Base-by-base conservation (phyloP, 2,888 invertebrate genomes). In the Cephus spinipes region DNA sequence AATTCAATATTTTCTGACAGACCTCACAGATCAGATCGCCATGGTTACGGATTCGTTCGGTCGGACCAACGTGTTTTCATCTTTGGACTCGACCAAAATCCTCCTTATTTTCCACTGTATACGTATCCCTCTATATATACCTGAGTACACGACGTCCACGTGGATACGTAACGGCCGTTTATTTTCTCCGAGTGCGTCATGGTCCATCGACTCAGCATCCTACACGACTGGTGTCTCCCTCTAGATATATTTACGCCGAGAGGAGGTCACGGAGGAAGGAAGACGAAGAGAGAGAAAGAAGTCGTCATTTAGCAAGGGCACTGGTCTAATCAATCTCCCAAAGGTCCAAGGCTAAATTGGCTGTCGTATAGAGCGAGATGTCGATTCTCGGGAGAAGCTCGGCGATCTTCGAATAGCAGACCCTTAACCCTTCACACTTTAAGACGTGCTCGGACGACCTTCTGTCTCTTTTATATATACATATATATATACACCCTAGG, bases 1-100 rank as follows among this genome's bases (percentile, higher is more conserved):
- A 78, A 83, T 82, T 81, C 81, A 80, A 82, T 83, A 82, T 83
- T 82, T 83, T 74, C 79, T 76, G 68, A 76, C 75, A 79, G 82
- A 83, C 79, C 77, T 82, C 80, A 80, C 79, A 75, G 69, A 76
- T 79, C 76, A 73, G 71, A 83, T 83, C 81, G 75, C 81, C 82
- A 84, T 85, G 82, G 84, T 84, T 86, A 84, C 85, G 81, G 82
- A 82, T 81, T 82, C 85, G 83, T 55, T 55, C 23, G 2, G 1
- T 23, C 55, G 23, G 85, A 83, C 85, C 82, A 81, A 82, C 82
- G 85, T 81, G 81, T 83, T 83, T 83, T 81, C 79, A 74, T 80
- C 80, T 73, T 80, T 81, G 23, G 71, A 78, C 79, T 83, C 9
- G 55, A 15, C 55, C 55, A 23, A 23, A 55, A 2, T 23, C 23